phyloP scores from a whole-genome alignment of 2,113 vertebrate genomes.

The Hypocryptadius cinnamomeus region DNA sequence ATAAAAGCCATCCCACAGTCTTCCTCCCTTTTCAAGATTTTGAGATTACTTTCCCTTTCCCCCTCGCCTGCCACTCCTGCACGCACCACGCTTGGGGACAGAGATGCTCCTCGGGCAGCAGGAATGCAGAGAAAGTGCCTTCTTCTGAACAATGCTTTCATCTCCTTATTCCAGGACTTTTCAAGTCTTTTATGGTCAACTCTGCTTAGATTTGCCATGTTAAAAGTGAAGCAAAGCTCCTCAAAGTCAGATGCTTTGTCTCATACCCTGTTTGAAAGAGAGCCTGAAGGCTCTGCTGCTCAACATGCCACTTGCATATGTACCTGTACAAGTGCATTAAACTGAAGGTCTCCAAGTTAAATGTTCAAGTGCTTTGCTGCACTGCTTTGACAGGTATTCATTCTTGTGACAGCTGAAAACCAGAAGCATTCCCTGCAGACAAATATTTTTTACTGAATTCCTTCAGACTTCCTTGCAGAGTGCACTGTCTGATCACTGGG shows the following conservation, averaged over 20 bases:
- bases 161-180: not conserved
- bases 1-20: not conserved
- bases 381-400: not conserved
- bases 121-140: not conserved
- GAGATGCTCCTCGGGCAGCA: not conserved
- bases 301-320: not conserved
- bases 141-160: not conserved
- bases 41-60: not conserved
- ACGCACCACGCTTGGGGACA: not conserved
- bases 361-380: not conserved
- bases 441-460: not conserved
- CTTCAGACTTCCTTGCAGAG: not conserved
- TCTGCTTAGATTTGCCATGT: not conserved
- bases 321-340: not conserved
- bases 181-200: not conserved
- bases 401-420: not conserved
- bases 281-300: not conserved
- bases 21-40: not conserved
- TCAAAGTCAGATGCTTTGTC: not conserved
- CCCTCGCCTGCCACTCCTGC: not conserved
- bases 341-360: not conserved
- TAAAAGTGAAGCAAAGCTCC: not conserved
- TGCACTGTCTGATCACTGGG: not conserved
- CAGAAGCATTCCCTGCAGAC: not conserved
- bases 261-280: not conserved